Percentiles rank a stretch among this genome's conserved stretches.
Conservation (phyloP, 2,113 vertebrate genomes). For the Ciconia stormi region DNA sequence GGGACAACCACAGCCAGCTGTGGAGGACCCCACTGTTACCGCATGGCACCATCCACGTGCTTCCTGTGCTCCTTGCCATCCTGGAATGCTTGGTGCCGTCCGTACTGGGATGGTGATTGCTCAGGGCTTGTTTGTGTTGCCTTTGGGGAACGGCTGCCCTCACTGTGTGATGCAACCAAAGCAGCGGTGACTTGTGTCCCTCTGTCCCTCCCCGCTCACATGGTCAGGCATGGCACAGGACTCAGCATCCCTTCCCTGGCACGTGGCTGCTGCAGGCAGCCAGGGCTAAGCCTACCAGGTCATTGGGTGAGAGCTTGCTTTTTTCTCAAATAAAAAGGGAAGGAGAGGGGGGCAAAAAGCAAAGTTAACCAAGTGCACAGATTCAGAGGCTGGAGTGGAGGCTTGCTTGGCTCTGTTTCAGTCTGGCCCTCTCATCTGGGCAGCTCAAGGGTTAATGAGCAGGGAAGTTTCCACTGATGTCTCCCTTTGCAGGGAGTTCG, state of each 20-base stretch:
- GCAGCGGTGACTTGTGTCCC: fast-evolving
- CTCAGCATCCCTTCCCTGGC: not conserved
- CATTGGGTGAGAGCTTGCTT: not conserved
- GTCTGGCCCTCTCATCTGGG: not conserved
- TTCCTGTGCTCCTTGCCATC: fast-evolving
- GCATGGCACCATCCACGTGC: not conserved
- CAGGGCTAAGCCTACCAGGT: not conserved
- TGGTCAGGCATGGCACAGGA: not conserved
- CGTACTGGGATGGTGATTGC: not conserved
- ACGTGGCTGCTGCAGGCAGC: not conserved
- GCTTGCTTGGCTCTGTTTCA: not conserved
- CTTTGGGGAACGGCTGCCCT: not conserved
- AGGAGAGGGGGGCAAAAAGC: fast-evolving
- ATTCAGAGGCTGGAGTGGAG: not conserved
- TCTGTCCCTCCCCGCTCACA: not conserved
- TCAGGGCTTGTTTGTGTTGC: fast-evolving
- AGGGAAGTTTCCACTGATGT: not conserved
- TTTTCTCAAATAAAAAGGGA: not conserved
- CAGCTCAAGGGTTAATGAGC: not conserved
- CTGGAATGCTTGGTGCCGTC: not conserved
- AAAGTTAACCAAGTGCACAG: not conserved
- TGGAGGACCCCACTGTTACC: not conserved
- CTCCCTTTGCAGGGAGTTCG: not conserved
- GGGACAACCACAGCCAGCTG: not conserved
- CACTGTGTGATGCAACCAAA: fast-evolving